Evolutionary conservation across 2,888 invertebrate genomes (phyloP), one percentile per base, ranked within the genome.

Genomic region (Stenchaetothrips biformis): DNA sequence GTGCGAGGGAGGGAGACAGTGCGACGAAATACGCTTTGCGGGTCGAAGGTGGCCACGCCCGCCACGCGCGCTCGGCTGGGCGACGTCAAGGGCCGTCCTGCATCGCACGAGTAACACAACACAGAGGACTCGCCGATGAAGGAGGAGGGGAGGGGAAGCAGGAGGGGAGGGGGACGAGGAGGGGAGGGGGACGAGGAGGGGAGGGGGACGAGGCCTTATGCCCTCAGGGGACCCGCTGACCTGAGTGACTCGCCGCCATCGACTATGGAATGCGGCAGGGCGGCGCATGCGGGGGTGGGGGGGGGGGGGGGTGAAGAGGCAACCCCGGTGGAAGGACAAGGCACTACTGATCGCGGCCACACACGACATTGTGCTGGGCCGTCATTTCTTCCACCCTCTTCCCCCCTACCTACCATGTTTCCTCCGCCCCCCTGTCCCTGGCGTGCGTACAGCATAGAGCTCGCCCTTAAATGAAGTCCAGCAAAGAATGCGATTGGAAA

Each of bases 351-450:
- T 74, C 67, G 67, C 67, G 67, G 8, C 67, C 67, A 25, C 67
- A 74, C 25, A 74, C 67, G 67, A 74, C 67, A 74, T 25, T 74
- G 67, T 21, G 21, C 67, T n/a, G 67, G n/a, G 67, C 21, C 67
- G 67, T 18, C 37, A 37, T 37, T 37, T 37, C 37, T 37, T 1
- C 37, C 37, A 1, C 37, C 37, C 37, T 4, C 37, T 4, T 37
- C 37, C 37, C 37, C 37, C n/a, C n/a, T n/a, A n/a, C n/a, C n/a
- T n/a, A n/a, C n/a, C n/a, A n/a, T n/a, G n/a, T n/a, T 37, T 37
- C 37, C 37, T 37, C 37, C 37, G 2, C 37, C 4, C 59, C 59
- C 18, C 53, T 13, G 18, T 53, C 53, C 13, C 53, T n/a, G 53
- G 53, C 9, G 53, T 13, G 53, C 16, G 53, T 53, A 7, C 13